Evolutionary conservation across 2,797 vertebrate species (phyloP).

Genomic region (Lepilemur septentrionalis): DNA sequence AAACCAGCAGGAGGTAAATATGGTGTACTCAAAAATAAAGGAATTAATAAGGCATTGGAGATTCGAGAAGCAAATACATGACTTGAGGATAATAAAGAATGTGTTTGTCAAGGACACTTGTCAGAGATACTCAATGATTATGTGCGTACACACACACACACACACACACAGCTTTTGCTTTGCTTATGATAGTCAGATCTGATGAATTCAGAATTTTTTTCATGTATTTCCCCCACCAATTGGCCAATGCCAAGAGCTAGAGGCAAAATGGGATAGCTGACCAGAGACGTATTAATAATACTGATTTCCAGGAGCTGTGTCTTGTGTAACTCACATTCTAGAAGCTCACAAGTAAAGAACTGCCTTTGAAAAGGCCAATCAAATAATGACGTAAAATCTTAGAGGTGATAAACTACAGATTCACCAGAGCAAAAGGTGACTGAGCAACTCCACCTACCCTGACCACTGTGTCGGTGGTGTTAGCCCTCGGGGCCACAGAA

Average conservation of each 20-base stretch:
- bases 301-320: not conserved
- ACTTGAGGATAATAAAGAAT: not conserved
- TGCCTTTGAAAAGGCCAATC: not conserved
- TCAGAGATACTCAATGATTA: not conserved
- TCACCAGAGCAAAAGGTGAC: not conserved
- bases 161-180: not conserved
- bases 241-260: not conserved
- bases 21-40: not conserved
- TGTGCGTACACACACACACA: accelerated
- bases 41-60: not conserved
- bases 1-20: not conserved
- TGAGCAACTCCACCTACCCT: not conserved
- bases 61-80: not conserved
- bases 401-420: not conserved
- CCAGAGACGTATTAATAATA: not conserved
- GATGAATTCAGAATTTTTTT: not conserved
- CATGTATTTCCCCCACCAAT: not conserved
- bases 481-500: not conserved
- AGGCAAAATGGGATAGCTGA: not conserved
- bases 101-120: not conserved
- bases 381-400: not conserved
- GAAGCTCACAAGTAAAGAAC: not conserved
- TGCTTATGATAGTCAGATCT: not conserved
- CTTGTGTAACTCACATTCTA: not conserved
- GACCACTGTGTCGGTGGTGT: not conserved